A percentile compares a stretch with the other conserved stretches of the same genome.
phyloP scores from a whole-genome alignment of 2,797 vertebrate species.

The Ispidina lecontei region DNA sequence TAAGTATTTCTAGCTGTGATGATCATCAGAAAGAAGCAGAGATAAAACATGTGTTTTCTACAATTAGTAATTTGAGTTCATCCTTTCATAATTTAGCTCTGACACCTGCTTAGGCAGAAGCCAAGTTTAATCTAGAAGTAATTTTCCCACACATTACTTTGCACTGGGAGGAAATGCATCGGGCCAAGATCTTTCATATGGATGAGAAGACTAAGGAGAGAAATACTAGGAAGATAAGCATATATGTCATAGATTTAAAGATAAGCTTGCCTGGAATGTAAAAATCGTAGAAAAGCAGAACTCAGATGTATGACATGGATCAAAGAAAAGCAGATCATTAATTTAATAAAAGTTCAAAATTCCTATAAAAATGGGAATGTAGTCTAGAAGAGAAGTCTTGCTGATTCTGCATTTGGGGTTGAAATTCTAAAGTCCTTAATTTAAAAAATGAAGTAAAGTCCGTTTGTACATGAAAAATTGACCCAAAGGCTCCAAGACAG shows the following conservation, averaged over 20 bases:
- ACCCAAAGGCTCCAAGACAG: not conserved
- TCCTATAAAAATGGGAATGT: not conserved
- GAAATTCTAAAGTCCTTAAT: not conserved
- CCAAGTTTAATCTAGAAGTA: slow-evolving; percentile 32
- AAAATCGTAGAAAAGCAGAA: not conserved
- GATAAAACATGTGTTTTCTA: slow-evolving; percentile 15
- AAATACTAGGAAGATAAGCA: not conserved
- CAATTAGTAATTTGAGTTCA: slow-evolving; percentile 39
- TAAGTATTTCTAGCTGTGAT: slow-evolving; percentile 54
- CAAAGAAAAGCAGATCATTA: not conserved
- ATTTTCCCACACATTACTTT: slow-evolving; percentile 23
- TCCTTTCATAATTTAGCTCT: slow-evolving; percentile 40
- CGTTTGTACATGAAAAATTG: not conserved
- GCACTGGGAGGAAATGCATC: not conserved
- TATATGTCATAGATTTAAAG: not conserved
- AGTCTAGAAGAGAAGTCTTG: not conserved
- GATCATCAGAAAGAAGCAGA: slow-evolving; percentile 45
- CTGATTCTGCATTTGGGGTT: not conserved
- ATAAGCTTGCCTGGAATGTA: not conserved
- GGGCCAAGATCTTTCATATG: not conserved
- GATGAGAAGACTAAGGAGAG: not conserved
- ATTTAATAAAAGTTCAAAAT: not conserved
- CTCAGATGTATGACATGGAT: not conserved
- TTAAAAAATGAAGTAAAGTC: not conserved
- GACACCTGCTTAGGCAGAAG: slow-evolving; percentile 30